Percentiles rank a stretch among this genome's conserved stretches.
Evolutionary conservation across 2,888 invertebrate genomes (phyloP).

Genomic region (Teleogryllus oceanicus): DNA sequence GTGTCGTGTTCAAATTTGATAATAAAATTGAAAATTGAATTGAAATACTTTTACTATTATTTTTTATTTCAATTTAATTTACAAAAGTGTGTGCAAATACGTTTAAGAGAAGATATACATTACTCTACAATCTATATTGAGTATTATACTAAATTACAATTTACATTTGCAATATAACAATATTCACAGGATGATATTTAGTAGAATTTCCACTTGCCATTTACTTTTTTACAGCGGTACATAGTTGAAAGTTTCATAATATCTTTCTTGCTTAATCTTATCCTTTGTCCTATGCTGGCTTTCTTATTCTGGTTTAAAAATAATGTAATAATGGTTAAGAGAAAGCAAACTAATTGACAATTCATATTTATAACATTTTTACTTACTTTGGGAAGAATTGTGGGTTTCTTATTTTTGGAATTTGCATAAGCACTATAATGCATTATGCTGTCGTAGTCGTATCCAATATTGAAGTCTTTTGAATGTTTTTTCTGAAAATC

Average conservation of each 20-base stretch:
- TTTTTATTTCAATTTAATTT: too few relatives aligned
- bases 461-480: conserved; percentile 49
- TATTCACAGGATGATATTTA: too few relatives aligned
- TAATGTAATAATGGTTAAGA: neutral
- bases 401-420: conserved; percentile 49
- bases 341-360: neutral
- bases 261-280: conserved; percentile 25
- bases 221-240: conserved; percentile 23
- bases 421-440: conserved; percentile 54
- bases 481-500: conserved; percentile 52
- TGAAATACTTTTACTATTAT: too few relatives aligned
- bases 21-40: too few relatives aligned
- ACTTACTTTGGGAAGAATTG: conserved; percentile 49
- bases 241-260: conserved; percentile 26
- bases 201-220: neutral
- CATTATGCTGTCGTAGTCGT: conserved; percentile 54
- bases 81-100: too few relatives aligned
- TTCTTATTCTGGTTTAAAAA: conserved; percentile 24
- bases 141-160: too few relatives aligned
- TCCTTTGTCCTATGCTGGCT: conserved; percentile 29
- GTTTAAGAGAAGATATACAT: too few relatives aligned
- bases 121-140: too few relatives aligned
- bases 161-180: too few relatives aligned
- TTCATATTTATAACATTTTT: conserved; percentile 5
- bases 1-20: too few relatives aligned